These are phyloP conservation scores for Brachyrhaphis roseni DNA, from an alignment of 2,797 vertebrate species.

Conservation along the genomic window DNA sequence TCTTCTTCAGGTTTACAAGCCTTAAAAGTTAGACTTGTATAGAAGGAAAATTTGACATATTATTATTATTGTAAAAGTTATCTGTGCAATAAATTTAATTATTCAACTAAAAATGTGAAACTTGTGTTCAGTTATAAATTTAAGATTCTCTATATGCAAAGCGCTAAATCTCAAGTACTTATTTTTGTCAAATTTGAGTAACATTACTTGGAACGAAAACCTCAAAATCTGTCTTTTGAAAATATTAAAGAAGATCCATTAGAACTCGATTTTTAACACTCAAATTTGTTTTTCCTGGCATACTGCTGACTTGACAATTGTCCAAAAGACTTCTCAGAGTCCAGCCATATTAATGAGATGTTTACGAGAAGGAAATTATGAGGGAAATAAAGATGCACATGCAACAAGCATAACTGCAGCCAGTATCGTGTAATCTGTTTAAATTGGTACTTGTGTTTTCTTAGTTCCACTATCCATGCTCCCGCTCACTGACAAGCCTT, in stretches of 20 bases:
- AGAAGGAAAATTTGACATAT: not conserved
- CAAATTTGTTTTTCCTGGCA: not conserved
- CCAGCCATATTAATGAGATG: not conserved
- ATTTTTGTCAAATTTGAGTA: not conserved
- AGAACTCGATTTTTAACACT: not conserved
- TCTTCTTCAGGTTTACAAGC: conserved; percentile 5
- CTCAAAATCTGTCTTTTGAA: not conserved
- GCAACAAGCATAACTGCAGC: not conserved
- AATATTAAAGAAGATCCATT: not conserved
- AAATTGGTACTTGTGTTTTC: not conserved
- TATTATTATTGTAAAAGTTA: not conserved
- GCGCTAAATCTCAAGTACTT: not conserved
- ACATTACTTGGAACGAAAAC: not conserved
- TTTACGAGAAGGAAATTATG: not conserved
- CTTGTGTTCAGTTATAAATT: not conserved
- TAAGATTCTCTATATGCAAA: not conserved
- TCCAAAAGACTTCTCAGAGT: not conserved
- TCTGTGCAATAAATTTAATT: not conserved
- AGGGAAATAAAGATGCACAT: not conserved
- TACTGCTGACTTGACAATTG: not conserved
- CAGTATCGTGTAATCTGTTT: not conserved
- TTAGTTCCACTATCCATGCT: not conserved
- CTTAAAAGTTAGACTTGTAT: not conserved
- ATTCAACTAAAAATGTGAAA: not conserved
- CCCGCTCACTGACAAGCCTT: not conserved